Percentiles rank a stretch among this genome's conserved stretches.
phyloP scores from a whole-genome alignment of 2,113 vertebrate species.

The Marmota monax region DNA sequence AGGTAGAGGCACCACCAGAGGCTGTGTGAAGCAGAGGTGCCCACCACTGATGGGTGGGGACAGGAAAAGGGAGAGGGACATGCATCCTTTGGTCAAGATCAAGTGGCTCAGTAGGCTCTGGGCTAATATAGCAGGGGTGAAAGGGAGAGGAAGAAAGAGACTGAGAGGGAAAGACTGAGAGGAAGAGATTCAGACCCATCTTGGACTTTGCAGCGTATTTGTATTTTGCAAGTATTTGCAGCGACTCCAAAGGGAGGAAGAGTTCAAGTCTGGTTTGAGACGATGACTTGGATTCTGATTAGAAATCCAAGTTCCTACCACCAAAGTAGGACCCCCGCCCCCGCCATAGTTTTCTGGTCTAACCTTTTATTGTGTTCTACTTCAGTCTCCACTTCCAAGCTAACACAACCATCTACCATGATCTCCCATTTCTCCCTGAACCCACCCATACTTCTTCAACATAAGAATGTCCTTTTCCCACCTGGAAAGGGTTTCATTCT shows the following conservation, averaged over 20 bases:
- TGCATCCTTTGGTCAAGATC: fast-evolving
- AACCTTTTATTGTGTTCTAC: background rate
- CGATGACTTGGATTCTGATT: background rate
- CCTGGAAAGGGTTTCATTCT: conserved; percentile 16
- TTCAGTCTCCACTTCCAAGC: background rate
- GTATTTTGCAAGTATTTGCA: background rate
- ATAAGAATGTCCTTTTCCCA: background rate
- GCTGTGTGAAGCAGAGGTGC: background rate
- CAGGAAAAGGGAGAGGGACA: background rate
- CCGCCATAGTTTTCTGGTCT: background rate
- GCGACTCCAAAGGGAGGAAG: background rate
- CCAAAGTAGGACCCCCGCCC: background rate
- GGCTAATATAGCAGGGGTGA: background rate
- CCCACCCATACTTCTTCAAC: background rate
- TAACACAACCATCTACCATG: fast-evolving
- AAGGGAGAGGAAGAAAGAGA: background rate
- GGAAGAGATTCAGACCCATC: background rate
- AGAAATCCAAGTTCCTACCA: background rate
- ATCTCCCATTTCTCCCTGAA: background rate
- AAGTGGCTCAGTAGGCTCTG: background rate
- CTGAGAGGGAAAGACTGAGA: background rate
- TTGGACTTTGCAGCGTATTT: background rate
- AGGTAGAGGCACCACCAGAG: fast-evolving
- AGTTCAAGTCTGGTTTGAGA: background rate
- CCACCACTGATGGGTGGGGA: fast-evolving